These are phyloP conservation scores for Macrosiphum euphorbiae DNA, from an alignment of 2,888 invertebrate species.

Conservation along the genomic window DNA sequence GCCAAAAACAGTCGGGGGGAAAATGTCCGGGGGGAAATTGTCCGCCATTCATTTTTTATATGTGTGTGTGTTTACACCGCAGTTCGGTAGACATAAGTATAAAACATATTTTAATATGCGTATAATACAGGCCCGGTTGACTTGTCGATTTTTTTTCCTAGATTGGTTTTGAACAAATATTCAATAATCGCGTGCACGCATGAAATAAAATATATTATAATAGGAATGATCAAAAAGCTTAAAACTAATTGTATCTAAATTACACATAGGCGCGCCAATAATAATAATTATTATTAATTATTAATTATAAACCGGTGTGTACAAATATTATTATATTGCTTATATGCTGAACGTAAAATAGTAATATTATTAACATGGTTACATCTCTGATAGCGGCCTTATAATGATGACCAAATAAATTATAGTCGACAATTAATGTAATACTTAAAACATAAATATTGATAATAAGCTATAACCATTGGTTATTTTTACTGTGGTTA, in stretches of 20 bases:
- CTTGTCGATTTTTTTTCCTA: neutral
- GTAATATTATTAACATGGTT: neutral
- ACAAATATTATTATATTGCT: neutral
- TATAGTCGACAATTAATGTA: neutral
- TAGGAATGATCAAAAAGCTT: neutral
- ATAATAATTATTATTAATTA: neutral
- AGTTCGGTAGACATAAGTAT: neutral
- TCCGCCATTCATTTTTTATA: too few species aligned
- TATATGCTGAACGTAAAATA: neutral
- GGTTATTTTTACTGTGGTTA: neutral
- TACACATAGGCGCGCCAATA: neutral
- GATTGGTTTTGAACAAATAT: neutral
- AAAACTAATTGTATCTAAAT: neutral
- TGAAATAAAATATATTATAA: neutral
- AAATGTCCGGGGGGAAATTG: too few species aligned
- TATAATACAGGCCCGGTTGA: neutral
- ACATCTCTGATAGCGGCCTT: too few species aligned
- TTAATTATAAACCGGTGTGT: neutral
- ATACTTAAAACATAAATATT: neutral
- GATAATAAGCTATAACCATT: neutral
- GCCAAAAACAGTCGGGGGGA: too few species aligned
- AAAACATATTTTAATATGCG: neutral
- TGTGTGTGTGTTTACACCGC: neutral
- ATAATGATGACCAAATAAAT: neutral
- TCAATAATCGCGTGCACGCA: neutral